Evolutionary conservation across 2,113 vertebrate species (phyloP).

Genomic region (Elachura formosa): DNA sequence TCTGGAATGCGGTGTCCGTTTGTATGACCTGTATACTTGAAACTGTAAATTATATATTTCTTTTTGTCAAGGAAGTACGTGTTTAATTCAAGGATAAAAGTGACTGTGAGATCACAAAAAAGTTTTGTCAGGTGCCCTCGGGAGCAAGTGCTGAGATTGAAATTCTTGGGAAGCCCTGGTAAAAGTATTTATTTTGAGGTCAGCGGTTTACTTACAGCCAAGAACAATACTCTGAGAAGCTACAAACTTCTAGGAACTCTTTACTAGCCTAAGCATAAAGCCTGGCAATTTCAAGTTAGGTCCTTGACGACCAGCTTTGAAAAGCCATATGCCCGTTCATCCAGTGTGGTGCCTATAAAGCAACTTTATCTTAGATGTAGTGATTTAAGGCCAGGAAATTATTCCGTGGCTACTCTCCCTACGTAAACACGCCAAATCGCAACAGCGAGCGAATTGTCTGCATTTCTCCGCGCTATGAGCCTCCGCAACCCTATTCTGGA

Average conservation of each 20-base stretch:
- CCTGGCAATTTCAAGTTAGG: background rate
- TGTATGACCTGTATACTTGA: background rate
- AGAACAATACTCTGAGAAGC: background rate
- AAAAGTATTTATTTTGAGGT: background rate
- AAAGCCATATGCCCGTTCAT: background rate
- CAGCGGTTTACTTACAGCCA: background rate
- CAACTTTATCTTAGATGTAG: background rate
- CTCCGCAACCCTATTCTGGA: background rate
- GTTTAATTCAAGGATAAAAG: conserved; percentile 15
- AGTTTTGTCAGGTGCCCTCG: background rate
- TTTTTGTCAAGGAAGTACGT: background rate
- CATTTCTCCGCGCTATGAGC: background rate
- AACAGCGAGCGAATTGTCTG: background rate
- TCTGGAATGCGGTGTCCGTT: background rate
- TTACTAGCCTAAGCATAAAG: background rate
- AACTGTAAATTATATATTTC: background rate
- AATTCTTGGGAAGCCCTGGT: background rate
- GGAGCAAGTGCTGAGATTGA: background rate
- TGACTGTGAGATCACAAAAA: background rate
- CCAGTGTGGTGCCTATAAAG: background rate
- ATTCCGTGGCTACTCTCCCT: background rate
- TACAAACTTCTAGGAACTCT: background rate
- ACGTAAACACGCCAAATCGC: background rate
- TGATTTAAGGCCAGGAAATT: background rate
- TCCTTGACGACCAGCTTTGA: background rate